A percentile compares a stretch with the other conserved stretches of the same genome.
phyloP scores from a whole-genome alignment of 2,888 invertebrate species.

The Aporophyla nigra region DNA sequence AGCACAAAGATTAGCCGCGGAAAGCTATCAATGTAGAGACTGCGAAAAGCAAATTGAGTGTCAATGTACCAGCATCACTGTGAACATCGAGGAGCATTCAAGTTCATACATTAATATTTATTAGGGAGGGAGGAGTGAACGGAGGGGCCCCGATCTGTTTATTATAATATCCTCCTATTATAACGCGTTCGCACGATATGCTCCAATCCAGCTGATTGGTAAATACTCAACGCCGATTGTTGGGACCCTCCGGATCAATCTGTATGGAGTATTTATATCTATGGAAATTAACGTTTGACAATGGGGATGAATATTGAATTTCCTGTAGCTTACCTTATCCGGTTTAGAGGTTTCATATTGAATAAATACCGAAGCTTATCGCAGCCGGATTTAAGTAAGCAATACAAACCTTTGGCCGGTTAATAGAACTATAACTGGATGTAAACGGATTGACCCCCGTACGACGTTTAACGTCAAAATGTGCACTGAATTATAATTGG shows the following conservation, averaged over 20 bases:
- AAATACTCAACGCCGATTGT: conserved; percentile 70
- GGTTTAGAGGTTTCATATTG: neutral
- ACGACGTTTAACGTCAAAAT: conserved; percentile 72
- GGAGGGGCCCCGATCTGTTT: conserved; percentile 89
- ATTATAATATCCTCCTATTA: conserved; percentile 91
- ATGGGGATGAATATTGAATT: conserved; percentile 39
- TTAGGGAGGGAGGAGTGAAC: conserved; percentile 82
- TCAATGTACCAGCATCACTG: conserved; percentile 90
- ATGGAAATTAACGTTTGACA: conserved; percentile 28
- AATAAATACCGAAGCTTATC: neutral
- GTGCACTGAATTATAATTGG: conserved; percentile 75
- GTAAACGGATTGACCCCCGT: conserved; percentile 64
- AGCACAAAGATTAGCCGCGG: conserved; percentile 66
- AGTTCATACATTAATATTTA: conserved; percentile 90
- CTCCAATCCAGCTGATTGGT: conserved; percentile 81
- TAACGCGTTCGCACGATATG: conserved; percentile 89
- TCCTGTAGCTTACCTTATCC: conserved; percentile 26
- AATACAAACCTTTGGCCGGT: conserved; percentile 2
- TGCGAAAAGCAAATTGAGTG: conserved; percentile 87
- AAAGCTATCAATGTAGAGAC: conserved; percentile 67
- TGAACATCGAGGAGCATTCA: conserved; percentile 85
- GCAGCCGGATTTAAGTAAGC: conserved; percentile 26
- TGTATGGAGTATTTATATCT: conserved; percentile 34
- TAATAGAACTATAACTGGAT: conserved; percentile 60
- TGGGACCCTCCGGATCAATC: conserved; percentile 56